Conservation (phyloP, 1,140 invertebrate genomes). For the Ctenoplectra terminalis region DNA sequence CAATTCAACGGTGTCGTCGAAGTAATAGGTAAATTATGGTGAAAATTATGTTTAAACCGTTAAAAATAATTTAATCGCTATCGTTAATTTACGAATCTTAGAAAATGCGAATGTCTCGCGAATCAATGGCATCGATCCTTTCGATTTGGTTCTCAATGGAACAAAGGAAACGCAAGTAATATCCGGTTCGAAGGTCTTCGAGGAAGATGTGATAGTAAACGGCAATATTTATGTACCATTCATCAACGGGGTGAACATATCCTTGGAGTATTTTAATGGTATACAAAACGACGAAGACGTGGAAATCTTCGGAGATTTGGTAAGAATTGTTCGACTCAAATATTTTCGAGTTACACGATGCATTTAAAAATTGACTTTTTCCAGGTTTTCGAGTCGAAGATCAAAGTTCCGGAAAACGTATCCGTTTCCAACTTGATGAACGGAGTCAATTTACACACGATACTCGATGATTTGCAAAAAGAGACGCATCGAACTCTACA, state of each 20-base stretch:
- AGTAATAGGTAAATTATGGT: conserved; percentile 54
- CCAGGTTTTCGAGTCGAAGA: conserved; percentile 64
- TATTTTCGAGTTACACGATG: background rate
- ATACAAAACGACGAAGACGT: conserved; percentile 66
- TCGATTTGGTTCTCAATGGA: conserved; percentile 65
- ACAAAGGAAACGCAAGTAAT: conserved; percentile 61
- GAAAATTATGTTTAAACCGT: background rate
- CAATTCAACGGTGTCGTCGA: conserved; percentile 66
- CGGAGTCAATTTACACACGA: conserved; percentile 1
- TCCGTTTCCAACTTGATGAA: conserved; percentile 54
- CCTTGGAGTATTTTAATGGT: conserved; percentile 53
- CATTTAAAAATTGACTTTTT: conserved; percentile 34
- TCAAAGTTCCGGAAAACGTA: conserved; percentile 44
- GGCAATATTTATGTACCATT: conserved; percentile 51
- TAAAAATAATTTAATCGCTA: background rate
- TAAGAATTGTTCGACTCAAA: conserved; percentile 49
- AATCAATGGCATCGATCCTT: conserved; percentile 68
- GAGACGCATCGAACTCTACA: background rate
- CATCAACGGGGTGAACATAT: conserved; percentile 65
- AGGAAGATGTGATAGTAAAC: conserved; percentile 57
- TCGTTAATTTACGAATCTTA: conserved; percentile 9
- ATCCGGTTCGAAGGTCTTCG: conserved; percentile 67
- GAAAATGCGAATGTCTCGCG: conserved; percentile 48
- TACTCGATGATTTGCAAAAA: background rate
- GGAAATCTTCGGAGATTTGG: conserved; percentile 71